Percentiles rank a stretch among this genome's conserved stretches.
phyloP scores from a whole-genome alignment of 2,797 vertebrate species.

The Cyclura pinguis region DNA sequence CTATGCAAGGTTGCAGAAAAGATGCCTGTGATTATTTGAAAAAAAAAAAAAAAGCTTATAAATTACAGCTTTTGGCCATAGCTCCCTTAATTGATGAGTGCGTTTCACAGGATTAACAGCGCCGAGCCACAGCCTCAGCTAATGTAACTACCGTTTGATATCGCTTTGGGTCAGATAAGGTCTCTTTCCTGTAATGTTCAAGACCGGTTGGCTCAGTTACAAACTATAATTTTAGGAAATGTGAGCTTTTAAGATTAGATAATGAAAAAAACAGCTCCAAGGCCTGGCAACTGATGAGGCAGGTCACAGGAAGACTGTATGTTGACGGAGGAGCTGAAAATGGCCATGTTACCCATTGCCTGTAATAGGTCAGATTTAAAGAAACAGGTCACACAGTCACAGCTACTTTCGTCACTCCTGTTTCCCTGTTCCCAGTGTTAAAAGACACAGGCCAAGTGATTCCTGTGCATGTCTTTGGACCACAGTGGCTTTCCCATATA shows the following conservation, averaged over 20 bases:
- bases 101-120: conserved; percentile 4
- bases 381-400: not conserved
- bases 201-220: not conserved
- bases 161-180: not conserved
- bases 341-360: not conserved
- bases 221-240: conserved; percentile 4
- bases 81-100: not conserved
- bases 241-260: not conserved
- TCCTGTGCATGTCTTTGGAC: not conserved
- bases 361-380: not conserved
- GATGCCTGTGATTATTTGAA: not conserved
- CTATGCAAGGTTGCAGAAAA: not conserved
- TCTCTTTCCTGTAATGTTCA: not conserved
- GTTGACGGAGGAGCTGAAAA: not conserved
- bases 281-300: not conserved
- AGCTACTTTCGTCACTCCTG: not conserved
- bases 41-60: not conserved
- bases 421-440: not conserved
- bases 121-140: conserved; percentile 1
- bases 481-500: not conserved
- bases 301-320: not conserved
- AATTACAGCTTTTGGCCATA: conserved; percentile 3
- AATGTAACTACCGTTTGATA: conserved; percentile 7
- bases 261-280: not conserved
- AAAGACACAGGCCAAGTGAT: no score